These are phyloP conservation scores for Cricetomys ansorgei DNA, from an alignment of 2,113 vertebrate species.

Conservation along the genomic window DNA sequence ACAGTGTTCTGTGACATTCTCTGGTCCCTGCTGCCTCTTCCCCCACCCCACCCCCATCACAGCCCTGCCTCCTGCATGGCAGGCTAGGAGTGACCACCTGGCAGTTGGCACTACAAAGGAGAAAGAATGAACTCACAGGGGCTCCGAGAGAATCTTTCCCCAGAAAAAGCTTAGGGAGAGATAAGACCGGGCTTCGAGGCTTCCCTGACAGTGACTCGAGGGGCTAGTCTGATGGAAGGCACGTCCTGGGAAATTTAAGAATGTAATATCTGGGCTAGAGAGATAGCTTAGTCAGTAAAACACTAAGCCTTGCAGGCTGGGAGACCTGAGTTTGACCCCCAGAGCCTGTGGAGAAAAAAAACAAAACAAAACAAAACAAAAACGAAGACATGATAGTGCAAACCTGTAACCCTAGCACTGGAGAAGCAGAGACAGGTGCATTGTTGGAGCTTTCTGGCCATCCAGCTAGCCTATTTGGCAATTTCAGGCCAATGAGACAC, in stretches of 20 bases:
- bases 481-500: neutral
- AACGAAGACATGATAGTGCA: neutral
- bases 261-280: neutral
- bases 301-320: neutral
- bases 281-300: neutral
- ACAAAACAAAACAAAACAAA: no score
- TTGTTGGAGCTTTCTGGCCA: neutral
- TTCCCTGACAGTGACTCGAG: neutral
- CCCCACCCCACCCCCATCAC: neutral
- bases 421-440: neutral
- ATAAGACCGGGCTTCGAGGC: neutral
- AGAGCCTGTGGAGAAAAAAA: neutral
- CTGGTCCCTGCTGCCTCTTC: neutral
- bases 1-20: slow-evolving; percentile 61
- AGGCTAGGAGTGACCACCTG: slow-evolving; percentile 14
- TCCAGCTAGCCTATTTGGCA: neutral
- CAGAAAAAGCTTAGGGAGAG: neutral
- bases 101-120: neutral
- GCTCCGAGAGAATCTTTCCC: neutral
- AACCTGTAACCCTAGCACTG: neutral
- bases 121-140: neutral
- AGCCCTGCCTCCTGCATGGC: neutral
- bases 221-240: neutral
- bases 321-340: neutral
- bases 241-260: neutral